Conservation (phyloP, 2,113 vertebrate genomes). For the Oncorhynchus kisutch region DNA sequence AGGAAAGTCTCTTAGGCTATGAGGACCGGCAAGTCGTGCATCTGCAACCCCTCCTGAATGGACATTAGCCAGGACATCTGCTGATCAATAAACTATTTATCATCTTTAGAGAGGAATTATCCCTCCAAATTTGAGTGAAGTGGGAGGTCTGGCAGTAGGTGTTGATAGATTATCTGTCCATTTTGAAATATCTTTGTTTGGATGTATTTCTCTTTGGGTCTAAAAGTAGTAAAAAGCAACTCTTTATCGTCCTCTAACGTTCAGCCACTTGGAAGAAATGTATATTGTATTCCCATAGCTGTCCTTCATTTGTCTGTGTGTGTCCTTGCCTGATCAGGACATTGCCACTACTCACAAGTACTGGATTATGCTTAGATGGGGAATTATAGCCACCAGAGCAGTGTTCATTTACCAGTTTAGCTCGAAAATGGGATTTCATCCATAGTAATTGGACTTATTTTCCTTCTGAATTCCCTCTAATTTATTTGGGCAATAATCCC, state of each 20-base stretch:
- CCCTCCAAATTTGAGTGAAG: not conserved
- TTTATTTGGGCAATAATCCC: not conserved
- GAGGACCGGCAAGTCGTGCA: slow-evolving; percentile 28
- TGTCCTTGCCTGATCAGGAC: slow-evolving; percentile 10
- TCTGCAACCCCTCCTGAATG: slow-evolving; percentile 39
- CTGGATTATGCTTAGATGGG: not conserved
- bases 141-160: slow-evolving; percentile 33
- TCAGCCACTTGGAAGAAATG: slow-evolving; percentile 24
- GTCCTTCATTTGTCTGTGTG: slow-evolving; percentile 18
- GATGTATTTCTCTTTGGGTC: slow-evolving; percentile 31
- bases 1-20: slow-evolving; percentile 35
- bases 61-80: slow-evolving; percentile 58
- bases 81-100: slow-evolving; percentile 67
- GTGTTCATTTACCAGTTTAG: not conserved
- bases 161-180: slow-evolving; percentile 45
- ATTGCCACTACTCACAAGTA: too few relatives aligned
- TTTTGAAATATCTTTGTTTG: slow-evolving; percentile 40
- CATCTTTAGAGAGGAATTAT: slow-evolving; percentile 41
- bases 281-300: slow-evolving; percentile 2
- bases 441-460: not conserved
- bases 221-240: not conserved
- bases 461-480: not conserved
- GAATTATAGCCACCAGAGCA: not conserved
- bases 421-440: not conserved
- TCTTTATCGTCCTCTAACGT: not conserved